These are phyloP conservation scores for Metridium senile DNA, from an alignment of 92 coral and sea anemone genomes.

Conservation along the genomic window DNA sequence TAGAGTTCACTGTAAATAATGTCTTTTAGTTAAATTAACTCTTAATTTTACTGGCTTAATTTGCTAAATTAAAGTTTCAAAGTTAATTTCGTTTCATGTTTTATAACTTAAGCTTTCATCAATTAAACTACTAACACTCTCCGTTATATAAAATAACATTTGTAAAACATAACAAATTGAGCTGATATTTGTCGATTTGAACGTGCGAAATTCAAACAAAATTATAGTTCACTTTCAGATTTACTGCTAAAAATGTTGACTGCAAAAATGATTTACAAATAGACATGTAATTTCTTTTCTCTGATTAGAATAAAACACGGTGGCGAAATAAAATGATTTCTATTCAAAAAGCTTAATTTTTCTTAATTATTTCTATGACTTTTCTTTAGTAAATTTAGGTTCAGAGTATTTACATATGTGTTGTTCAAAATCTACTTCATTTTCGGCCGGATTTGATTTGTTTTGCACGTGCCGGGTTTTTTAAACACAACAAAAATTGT, in stretches of 20 bases:
- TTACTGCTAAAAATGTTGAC: too few species aligned
- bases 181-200: not conserved
- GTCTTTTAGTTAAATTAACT: conserved; percentile 7
- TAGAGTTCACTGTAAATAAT: not conserved
- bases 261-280: too few species aligned
- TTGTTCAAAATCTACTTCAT: not conserved
- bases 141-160: not conserved
- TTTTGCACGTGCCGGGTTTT: not conserved
- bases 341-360: not conserved
- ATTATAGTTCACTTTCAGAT: not conserved
- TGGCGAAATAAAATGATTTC: not conserved
- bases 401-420: not conserved
- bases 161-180: not conserved
- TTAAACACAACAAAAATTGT: not conserved
- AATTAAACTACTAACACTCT: not conserved
- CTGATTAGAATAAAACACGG: not conserved
- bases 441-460: not conserved
- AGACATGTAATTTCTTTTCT: not conserved
- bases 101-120: not conserved
- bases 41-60: conserved; percentile 5
- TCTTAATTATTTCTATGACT: not conserved
- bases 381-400: not conserved
- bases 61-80: conserved; percentile 29
- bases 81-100: conserved; percentile 13
- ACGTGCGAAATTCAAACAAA: not conserved